Conservation (phyloP, 2,888 invertebrate species). For the Leptothorax acervorum region DNA sequence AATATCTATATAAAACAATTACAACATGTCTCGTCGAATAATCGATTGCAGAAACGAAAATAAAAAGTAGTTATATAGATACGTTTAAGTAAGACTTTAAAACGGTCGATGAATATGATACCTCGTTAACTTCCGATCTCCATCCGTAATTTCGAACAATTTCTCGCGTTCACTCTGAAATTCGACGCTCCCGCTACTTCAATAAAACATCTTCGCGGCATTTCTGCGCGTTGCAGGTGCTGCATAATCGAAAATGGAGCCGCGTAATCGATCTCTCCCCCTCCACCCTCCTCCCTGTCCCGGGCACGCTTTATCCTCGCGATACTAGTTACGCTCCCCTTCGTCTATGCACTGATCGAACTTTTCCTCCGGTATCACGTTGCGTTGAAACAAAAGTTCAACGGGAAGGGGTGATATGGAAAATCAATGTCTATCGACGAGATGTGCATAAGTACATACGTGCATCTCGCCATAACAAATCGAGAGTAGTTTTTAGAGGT, state of each 20-base stretch:
- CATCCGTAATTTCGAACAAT: slow-evolving; percentile 39
- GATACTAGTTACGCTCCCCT: slow-evolving; percentile 30
- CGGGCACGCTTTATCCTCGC: slow-evolving; percentile 46
- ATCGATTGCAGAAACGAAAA: neutral
- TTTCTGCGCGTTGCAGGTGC: slow-evolving; percentile 39
- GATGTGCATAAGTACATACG: slow-evolving; percentile 29
- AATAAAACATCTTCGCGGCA: slow-evolving; percentile 47
- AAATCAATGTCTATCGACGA: slow-evolving; percentile 67
- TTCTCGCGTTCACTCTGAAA: slow-evolving; percentile 34
- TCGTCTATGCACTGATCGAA: slow-evolving; percentile 45
- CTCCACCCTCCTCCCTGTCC: slow-evolving; percentile 51
- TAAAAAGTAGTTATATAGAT: neutral
- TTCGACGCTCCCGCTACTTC: slow-evolving; percentile 26
- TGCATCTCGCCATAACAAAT: slow-evolving; percentile 27
- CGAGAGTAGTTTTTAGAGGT: neutral
- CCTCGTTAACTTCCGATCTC: slow-evolving; percentile 41
- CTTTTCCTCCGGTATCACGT: slow-evolving; percentile 59
- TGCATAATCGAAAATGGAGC: slow-evolving; percentile 61
- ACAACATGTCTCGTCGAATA: neutral
- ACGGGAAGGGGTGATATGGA: slow-evolving; percentile 57
- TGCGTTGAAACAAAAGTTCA: slow-evolving; percentile 65
- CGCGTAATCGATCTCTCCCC: slow-evolving; percentile 61
- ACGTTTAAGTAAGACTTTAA: neutral
- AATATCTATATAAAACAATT: neutral
- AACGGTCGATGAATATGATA: slow-evolving; percentile 24